Evolutionary conservation across 2,113 vertebrate species (phyloP).

Genomic region (Otocyon megalotis): DNA sequence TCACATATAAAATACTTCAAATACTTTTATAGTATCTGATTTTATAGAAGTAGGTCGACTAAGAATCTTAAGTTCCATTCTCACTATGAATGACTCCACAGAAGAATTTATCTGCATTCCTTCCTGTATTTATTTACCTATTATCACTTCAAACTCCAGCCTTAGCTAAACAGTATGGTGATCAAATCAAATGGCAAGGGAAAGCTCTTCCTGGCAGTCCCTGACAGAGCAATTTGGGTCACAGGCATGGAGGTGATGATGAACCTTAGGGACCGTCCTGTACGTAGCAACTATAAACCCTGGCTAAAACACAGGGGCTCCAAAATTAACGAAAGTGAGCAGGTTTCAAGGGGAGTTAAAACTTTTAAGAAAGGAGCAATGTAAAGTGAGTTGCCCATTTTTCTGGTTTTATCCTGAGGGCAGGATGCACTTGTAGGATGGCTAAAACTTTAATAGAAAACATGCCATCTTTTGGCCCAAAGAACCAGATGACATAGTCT

Average conservation of each 20-base stretch:
- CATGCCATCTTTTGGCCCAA: neutral
- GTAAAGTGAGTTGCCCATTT: neutral
- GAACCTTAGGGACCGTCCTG: neutral
- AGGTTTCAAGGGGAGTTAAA: conserved; percentile 1
- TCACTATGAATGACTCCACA: conserved; percentile 49
- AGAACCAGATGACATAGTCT: conserved; percentile 12
- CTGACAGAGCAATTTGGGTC: conserved; percentile 1
- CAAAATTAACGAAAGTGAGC: conserved; percentile 19
- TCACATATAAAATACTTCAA: conserved; percentile 40
- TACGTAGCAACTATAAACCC: neutral
- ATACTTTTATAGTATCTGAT: conserved; percentile 55
- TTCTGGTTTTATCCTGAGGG: neutral
- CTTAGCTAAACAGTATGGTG: conserved; percentile 25
- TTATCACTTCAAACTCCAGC: conserved; percentile 41
- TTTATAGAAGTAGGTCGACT: conserved; percentile 24
- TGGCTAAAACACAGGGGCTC: conserved; percentile 8
- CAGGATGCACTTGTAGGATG: neutral
- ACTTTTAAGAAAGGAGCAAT: neutral
- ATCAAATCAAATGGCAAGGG: conserved; percentile 50
- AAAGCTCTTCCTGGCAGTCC: conserved; percentile 36
- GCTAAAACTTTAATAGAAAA: neutral
- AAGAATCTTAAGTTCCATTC: conserved; percentile 42
- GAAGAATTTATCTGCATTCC: conserved; percentile 40
- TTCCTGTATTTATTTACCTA: conserved; percentile 56
- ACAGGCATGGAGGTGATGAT: neutral